These are phyloP conservation scores for Sebastolobus alascanus DNA, from an alignment of 2,797 vertebrate genomes.

Conservation along the genomic window DNA sequence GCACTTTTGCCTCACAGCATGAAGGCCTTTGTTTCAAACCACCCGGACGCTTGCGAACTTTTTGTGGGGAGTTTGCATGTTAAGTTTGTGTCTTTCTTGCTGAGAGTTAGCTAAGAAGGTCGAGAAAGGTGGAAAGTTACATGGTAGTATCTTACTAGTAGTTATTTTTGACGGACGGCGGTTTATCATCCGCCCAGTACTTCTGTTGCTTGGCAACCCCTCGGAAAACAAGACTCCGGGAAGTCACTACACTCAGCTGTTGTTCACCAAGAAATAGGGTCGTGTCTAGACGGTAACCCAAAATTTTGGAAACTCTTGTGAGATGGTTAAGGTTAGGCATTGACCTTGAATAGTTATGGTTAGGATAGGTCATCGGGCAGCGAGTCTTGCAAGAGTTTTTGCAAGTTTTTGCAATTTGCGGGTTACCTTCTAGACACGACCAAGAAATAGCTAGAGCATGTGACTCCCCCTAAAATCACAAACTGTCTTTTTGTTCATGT, in stretches of 20 bases:
- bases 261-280: neutral
- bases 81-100: neutral
- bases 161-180: neutral
- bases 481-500: neutral
- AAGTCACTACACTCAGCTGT: neutral
- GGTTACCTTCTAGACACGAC: neutral
- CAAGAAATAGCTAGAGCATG: neutral
- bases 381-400: neutral
- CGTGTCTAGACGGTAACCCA: neutral
- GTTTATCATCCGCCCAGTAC: neutral
- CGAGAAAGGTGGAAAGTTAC: neutral
- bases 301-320: neutral
- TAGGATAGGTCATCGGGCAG: neutral
- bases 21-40: neutral
- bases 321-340: neutral
- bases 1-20: neutral
- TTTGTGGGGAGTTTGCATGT: neutral
- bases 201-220: neutral
- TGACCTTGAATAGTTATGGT: neutral
- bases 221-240: neutral
- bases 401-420: neutral
- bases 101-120: neutral
- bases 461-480: neutral
- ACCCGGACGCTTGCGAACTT: neutral
- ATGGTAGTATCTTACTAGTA: no score